Evolutionary conservation across 2,888 invertebrate species (phyloP), one percentile per base, ranked within the genome.

Genomic region (Pachliopta kotzebuea): DNA sequence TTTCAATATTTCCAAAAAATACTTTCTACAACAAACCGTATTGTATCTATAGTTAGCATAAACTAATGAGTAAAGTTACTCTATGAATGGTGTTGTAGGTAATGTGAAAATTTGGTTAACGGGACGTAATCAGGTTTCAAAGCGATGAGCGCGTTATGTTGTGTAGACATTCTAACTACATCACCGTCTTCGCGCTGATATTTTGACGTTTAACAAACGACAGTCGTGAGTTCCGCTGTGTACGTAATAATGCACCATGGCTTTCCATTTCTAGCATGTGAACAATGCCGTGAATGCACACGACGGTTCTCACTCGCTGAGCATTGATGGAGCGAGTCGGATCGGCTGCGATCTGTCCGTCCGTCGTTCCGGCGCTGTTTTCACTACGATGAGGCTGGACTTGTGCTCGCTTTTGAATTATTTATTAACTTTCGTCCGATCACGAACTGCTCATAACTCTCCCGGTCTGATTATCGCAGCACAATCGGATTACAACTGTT

Each of bases 361-460:
- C 42, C 23, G 37, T 7, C 42, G n/a, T 23, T 50, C 14, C 59
- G 23, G 9, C 24, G 55, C 58, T 7, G 54, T 60, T 64, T 64
- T 64, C 64, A 64, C 64, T 56, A 6, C 50, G 21, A 21, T 20
- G n/a, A 21, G 29, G 29, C 26, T 6, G 62, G 66, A 3, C 23
- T 63, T 24, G 64, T 63, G 57, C 60, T 62, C 53, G 58, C 58
- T 29, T 23, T 54, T 70, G 69, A 70, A 67, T 71, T 69, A 71
- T 66, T 68, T 58, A 56, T 68, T 60, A 70, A 60, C 64, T 65
- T 65, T 65, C 64, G 49, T 59, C 63, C 23, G 23, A 20, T 3
- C 14, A 21, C 8, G 21, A 14, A 42, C 23, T 14, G n/a, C 18
- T 53, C 24, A 20, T 50, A n/a, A 21, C 23, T 60, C 53, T 42